Evolutionary conservation across 2,888 invertebrate species (phyloP), one percentile per base, ranked within the genome.

Genomic region (Cephus sareptanus): DNA sequence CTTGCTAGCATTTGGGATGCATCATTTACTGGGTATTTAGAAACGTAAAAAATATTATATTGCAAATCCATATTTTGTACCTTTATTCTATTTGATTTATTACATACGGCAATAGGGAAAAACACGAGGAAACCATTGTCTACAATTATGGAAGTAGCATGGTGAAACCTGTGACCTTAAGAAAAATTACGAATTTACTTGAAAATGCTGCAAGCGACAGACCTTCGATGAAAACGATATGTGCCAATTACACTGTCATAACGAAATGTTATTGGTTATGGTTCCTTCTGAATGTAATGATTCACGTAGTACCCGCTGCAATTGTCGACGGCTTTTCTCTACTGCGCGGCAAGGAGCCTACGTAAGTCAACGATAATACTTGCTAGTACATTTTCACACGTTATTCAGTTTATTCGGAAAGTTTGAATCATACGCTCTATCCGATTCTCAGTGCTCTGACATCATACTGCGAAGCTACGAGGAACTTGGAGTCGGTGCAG

Each of bases 101-200:
- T 56, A 23, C 56, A 23, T 56, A 56, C 56, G 56, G 1, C 23
- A 56, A 9, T 6, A 56, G 56, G 56, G 74, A 76, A n/a, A 31
- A 74, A 3, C 56, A 87, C 84, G 86, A 91, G 85, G 87, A 90
- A 87, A 85, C 92, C 81, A 93, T 94, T 0, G 94, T 98, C 73
- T 98, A 96, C 92, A 98, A 98, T 92, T 97, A 95, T 90, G 96
- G 97, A 2, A 96, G 97, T 1, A 96, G 97, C 0, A 93, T 93
- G 2, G 94, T 96, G 82, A 97, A 97, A 89, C 56, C 56, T 56
- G 56, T 56, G 56, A 56, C 56, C 6, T 56, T 56, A 9, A 23
- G 56, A 56, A 56, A 56, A 56, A 56, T 56, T 56, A 56, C 56
- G 56, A 56, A 56, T 6, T 56, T 56, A 56, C 56, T 56, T 56